Conservation (phyloP, 2,888 invertebrate species). For the Epirrhoe tristata region DNA sequence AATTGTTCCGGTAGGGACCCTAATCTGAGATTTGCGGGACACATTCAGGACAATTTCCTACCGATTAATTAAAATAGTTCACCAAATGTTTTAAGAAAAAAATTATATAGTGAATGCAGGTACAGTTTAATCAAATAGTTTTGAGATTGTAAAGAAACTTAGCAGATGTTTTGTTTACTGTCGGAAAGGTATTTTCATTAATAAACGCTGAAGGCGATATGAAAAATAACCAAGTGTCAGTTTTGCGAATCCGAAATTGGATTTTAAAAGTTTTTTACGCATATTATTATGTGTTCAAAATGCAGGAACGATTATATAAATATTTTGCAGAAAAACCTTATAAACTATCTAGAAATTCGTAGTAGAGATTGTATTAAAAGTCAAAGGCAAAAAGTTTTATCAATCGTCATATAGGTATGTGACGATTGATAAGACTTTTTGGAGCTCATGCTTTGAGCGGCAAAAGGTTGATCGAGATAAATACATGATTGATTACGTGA, state of each 20-base stretch:
- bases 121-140: neutral
- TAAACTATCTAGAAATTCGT: too few relatives aligned
- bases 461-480: conserved; percentile 23
- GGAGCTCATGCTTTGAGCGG: neutral
- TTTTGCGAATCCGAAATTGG: too few relatives aligned
- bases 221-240: neutral
- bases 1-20: neutral
- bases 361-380: too few relatives aligned
- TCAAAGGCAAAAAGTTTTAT: conserved; percentile 1
- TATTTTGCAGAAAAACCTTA: too few relatives aligned
- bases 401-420: neutral
- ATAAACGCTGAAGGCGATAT: neutral
- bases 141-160: neutral
- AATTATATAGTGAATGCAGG: neutral
- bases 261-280: neutral
- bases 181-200: neutral
- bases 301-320: too few relatives aligned
- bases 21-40: neutral
- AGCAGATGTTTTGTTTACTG: neutral
- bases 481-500: conserved; percentile 26
- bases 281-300: too few relatives aligned
- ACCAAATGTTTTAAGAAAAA: neutral
- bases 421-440: too few relatives aligned
- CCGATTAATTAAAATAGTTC: neutral
- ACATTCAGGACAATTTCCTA: conserved; percentile 1